A percentile compares a stretch with the other conserved stretches of the same genome.
Conservation (phyloP, 35 echinoderm and acorn worm species). For the Diadema setosum region DNA sequence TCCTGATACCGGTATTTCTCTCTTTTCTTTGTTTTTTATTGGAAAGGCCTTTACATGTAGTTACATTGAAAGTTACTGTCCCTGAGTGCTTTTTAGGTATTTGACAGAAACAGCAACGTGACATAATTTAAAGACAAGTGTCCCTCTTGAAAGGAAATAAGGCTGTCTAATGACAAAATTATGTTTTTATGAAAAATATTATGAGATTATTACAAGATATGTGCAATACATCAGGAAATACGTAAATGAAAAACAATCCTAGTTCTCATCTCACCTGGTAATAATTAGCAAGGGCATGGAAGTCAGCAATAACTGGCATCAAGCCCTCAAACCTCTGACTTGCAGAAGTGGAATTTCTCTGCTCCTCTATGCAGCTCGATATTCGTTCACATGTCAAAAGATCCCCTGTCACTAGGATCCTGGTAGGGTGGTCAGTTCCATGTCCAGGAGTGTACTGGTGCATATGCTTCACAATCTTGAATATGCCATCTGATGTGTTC, state of each 20-base stretch:
- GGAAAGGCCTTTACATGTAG: too few species aligned
- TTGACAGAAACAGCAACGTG: too few species aligned
- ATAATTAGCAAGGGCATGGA: constrained; percentile 44
- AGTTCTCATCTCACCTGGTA: constrained; percentile 12
- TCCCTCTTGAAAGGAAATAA: background rate
- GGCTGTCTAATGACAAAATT: too few species aligned
- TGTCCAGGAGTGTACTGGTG: constrained; percentile 40
- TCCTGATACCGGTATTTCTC: too few species aligned
- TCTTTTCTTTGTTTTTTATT: too few species aligned
- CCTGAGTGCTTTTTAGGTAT: too few species aligned
- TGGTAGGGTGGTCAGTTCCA: background rate
- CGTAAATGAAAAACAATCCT: background rate
- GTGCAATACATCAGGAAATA: background rate
- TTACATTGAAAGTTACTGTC: too few species aligned
- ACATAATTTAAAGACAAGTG: background rate
- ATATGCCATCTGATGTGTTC: constrained; percentile 35
- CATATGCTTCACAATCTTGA: constrained; percentile 27
- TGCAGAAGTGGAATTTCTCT: constrained; percentile 16
- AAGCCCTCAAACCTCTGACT: constrained; percentile 15
- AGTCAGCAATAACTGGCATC: constrained; percentile 39
- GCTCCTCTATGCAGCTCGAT: constrained; percentile 35
- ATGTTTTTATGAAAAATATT: too few species aligned
- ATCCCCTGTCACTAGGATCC: constrained; percentile 11
- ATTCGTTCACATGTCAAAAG: constrained; percentile 38
- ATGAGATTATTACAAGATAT: too few species aligned